Base-by-base conservation (phyloP, 2,113 vertebrate genomes). In the Sander lucioperca region DNA sequence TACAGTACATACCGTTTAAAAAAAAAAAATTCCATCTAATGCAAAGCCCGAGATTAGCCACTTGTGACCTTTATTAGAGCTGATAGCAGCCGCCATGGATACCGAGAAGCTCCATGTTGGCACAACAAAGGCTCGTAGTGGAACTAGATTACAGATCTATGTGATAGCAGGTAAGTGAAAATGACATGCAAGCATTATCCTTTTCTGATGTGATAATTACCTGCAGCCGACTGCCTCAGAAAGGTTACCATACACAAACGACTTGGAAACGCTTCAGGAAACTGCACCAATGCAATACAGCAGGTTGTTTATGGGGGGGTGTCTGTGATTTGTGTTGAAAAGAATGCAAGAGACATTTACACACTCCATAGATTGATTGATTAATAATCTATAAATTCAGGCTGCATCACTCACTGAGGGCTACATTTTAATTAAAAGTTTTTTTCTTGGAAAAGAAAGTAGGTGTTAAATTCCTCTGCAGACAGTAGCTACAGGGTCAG, bases 11-110 rank as follows among this genome's bases (percentile, higher is more conserved):
- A 19, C 57, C 45, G 2, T 71, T 25, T 81, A 18, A 15, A 62
- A 62, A n/a, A n/a, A n/a, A n/a, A n/a, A 92, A 92, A 93, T 93
- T 81, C 80, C 91, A 94, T 67, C 85, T 80, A 84, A 93, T 89
- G 84, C 90, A 87, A 90, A 90, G 69, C 78, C 77, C 61, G 21
- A 86, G 85, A 91, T 91, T 85, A 85, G 87, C 67, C 86, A 86
- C 83, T 62, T 58, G 70, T 91, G 92, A 94, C 90, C 91, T 93
- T 93, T 93, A 87, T 86, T 82, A 71, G 74, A 83, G 75, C 87
- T 84, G 92, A 94, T 93, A 89, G 75, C 74, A 59, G 87, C 88
- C 53, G 36, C 78, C 82, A 78, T 77, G 83, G 86, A 92, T 80
- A 83, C 88, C 30, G 19, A 77, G 59, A 69, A 86, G 84, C 86